Base-by-base conservation (phyloP, 1,140 invertebrate genomes). In the Pogonomyrmex barbatus region DNA sequence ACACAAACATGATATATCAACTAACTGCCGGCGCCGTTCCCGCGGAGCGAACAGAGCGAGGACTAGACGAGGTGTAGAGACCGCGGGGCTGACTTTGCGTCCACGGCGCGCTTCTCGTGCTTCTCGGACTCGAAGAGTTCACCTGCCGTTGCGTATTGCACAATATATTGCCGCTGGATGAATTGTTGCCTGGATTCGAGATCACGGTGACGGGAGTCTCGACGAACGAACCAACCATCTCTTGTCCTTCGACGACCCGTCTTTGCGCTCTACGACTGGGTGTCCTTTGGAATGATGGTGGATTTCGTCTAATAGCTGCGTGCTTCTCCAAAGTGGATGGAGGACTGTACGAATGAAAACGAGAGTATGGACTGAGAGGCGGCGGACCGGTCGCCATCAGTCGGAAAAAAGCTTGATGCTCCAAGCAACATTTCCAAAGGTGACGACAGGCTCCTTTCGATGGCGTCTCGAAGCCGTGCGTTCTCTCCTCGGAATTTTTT, bases 341-440 rank as follows among this genome's bases (percentile, higher is more conserved):
- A 95, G 92, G 97, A 95, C 89, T 94, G 96, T 96, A 93, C 96
- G 96, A 88, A 95, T 97, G 70, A 96, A 97, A 89, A 96, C 97
- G 95, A 96, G 98, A 95, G 65, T 95, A 95, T 0, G 94, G 95
- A 67, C 94, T 95, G 17, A 95, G 50, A 0, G 94, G 95, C 4
- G 94, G 95, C 52, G 94, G 94, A 2, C 94, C 95, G 0, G 94
- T 95, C 24, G 94, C 93, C 93, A 98, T 97, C 62, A 99, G 95
- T 71, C 99, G 96, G 96, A 99, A 99, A 96, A 99, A 99, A 3
- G 98, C 98, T 95, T 99, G 99, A 94, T 99, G 99, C 93, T 99
- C 99, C 39, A 99, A 97, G 92, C 99, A 99, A 95, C 99, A 99
- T 92, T 99, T 98, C 98, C 99, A 99, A 71, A 99, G 95, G 95